Conservation (phyloP, 2,113 vertebrate species). For the Centrocercus urophasianus region DNA sequence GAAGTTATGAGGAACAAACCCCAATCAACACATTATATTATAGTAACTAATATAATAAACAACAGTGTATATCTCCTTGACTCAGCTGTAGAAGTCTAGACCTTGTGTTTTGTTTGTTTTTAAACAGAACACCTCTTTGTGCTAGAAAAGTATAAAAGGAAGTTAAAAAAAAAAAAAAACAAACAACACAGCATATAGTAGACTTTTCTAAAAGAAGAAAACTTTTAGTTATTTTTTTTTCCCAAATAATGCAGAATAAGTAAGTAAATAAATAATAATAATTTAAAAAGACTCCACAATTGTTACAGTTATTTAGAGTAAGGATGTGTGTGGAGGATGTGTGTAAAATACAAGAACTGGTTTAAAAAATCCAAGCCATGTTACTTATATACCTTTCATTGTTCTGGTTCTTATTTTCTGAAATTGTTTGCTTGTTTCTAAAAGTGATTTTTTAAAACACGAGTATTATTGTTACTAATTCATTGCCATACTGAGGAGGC, state of each 20-base stretch:
- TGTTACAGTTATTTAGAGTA: too few species aligned
- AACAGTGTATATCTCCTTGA: fast-evolving
- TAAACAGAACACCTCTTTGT: background rate
- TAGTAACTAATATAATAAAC: background rate
- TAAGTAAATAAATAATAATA: background rate
- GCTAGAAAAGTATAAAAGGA: background rate
- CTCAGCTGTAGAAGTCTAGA: background rate
- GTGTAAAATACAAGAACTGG: background rate
- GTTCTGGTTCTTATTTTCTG: background rate
- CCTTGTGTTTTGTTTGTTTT: background rate
- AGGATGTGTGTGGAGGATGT: too few species aligned
- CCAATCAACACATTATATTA: background rate
- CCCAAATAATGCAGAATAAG: fast-evolving
- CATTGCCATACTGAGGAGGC: background rate
- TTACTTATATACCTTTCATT: background rate
- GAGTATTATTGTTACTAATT: background rate
- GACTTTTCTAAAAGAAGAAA: background rate
- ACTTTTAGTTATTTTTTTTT: background rate
- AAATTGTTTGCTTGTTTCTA: background rate
- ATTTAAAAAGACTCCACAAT: too few species aligned
- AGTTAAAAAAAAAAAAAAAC: background rate
- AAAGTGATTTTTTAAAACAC: background rate
- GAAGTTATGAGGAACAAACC: background rate
- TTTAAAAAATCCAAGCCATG: background rate
- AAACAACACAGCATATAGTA: background rate